Base-by-base conservation (phyloP, 2,113 vertebrate genomes). In the Neofelis nebulosa region DNA sequence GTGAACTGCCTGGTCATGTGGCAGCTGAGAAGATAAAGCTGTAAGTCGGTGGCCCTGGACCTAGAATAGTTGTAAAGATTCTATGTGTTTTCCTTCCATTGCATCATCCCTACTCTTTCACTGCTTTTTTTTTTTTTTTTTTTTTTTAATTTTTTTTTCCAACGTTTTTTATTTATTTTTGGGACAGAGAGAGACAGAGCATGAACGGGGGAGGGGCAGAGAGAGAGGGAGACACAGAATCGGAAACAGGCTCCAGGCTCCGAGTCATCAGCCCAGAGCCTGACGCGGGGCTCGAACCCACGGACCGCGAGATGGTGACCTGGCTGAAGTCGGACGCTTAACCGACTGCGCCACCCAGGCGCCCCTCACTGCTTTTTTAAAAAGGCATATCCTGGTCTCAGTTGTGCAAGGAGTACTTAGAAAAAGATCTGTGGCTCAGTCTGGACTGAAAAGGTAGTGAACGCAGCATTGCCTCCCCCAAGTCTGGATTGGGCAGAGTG, bases 81-180 rank as follows among this genome's bases (percentile, higher is more conserved):
- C 63, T 93, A 5, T 31, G 66, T 89, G 4, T 92, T 95, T 84
- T 73, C 69, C 31, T 93, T 95, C 61, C n/a, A 61, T 91, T 87
- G 68, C 21, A 65, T 95, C 50, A 79, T 57, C 83, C 63, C 50
- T 76, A 71, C 9, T 83, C 12, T 91, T 93, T 52, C 63, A 7
- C 38, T 93, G 23, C 9, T 80, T 96, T 92, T 82, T n/a, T 80
- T 4, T 80, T 96, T 92, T 82, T n/a, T 80, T 4, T 80, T 96
- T 92, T 82, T n/a, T 80, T n/a, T n/a, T n/a, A n/a, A n/a, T n/a
- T n/a, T n/a, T n/a, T n/a, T n/a, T n/a, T n/a, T n/a, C n/a, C n/a
- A n/a, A n/a, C n/a, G n/a, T n/a, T n/a, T n/a, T n/a, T n/a, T n/a
- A n/a, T n/a, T n/a, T n/a, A n/a, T n/a, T n/a, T n/a, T n/a, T n/a